Evolutionary conservation across 2,113 vertebrate species (phyloP).

Genomic region (Mohoua ochrocephala): DNA sequence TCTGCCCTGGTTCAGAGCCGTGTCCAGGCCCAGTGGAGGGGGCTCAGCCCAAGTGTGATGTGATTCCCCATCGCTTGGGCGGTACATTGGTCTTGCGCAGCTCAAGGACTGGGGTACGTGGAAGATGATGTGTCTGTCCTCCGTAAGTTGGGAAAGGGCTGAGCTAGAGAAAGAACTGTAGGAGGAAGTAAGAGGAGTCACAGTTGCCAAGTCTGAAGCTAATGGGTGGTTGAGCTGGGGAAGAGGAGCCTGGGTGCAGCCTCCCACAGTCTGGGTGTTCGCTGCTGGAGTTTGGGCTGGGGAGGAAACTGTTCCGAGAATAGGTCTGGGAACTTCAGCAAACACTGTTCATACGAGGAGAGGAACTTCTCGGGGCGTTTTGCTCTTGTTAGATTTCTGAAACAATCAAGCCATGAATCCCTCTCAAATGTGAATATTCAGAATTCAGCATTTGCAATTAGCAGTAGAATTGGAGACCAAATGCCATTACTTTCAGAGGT

Average conservation of each 20-base stretch:
- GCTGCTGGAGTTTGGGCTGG: background rate
- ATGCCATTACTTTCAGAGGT: background rate
- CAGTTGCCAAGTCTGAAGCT: background rate
- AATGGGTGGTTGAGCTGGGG: background rate
- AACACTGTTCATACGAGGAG: rapidly evolving
- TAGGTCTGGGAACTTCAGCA: background rate
- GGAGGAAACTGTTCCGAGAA: background rate
- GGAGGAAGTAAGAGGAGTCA: background rate
- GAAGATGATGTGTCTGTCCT: background rate
- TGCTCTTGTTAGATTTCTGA: background rate
- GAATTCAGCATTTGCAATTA: background rate
- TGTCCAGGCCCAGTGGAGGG: background rate
- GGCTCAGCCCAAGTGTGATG: background rate
- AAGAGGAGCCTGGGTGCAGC: background rate
- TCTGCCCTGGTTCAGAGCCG: background rate
- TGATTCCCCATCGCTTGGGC: rapidly evolving
- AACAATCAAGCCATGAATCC: background rate
- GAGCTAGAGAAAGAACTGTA: background rate
- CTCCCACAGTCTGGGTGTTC: background rate
- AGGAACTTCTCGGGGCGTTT: background rate
- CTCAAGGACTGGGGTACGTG: background rate
- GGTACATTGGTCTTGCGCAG: background rate
- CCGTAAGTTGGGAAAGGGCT: background rate
- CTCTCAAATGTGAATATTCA: background rate
- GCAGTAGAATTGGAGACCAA: background rate